Percentiles rank a stretch among this genome's conserved stretches.
These are phyloP conservation scores for Plutomurus gul DNA, from an alignment of 1,140 invertebrate genomes.

Conservation along the genomic window DNA sequence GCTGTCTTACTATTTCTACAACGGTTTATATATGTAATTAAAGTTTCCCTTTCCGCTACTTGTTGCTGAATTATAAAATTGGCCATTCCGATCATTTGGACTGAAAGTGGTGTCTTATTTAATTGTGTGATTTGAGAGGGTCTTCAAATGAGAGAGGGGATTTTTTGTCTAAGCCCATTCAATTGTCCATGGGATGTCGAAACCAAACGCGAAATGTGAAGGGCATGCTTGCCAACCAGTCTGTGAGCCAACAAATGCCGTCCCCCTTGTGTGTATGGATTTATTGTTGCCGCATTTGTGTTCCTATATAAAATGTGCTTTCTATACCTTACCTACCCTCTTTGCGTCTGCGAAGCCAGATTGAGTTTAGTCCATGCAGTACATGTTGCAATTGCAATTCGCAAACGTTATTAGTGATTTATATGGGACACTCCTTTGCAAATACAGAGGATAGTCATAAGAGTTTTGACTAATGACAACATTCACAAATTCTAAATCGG, in stretches of 20 bases:
- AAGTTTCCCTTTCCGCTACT: not conserved
- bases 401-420: not conserved
- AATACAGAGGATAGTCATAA: not conserved
- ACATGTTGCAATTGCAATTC: not conserved
- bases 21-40: too few relatives aligned
- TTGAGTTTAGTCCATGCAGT: not conserved
- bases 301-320: too few relatives aligned
- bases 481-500: too few relatives aligned
- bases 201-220: too few relatives aligned
- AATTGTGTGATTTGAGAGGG: slow-evolving; percentile 13
- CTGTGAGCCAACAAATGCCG: not conserved
- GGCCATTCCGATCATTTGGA: not conserved
- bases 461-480: too few relatives aligned
- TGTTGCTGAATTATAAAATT: not conserved
- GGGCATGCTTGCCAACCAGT: slow-evolving; percentile 6
- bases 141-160: not conserved
- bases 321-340: not conserved
- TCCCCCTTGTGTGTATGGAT: not conserved
- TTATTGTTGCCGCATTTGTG: not conserved
- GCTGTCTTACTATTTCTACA: too few relatives aligned
- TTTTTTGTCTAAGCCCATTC: not conserved
- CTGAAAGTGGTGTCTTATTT: slow-evolving; percentile 36
- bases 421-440: not conserved
- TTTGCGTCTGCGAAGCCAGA: not conserved
- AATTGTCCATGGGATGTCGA: slow-evolving; percentile 34